These are phyloP conservation scores for Sphenopsis melanotis DNA, from an alignment of 2,797 vertebrate genomes.

Conservation along the genomic window DNA sequence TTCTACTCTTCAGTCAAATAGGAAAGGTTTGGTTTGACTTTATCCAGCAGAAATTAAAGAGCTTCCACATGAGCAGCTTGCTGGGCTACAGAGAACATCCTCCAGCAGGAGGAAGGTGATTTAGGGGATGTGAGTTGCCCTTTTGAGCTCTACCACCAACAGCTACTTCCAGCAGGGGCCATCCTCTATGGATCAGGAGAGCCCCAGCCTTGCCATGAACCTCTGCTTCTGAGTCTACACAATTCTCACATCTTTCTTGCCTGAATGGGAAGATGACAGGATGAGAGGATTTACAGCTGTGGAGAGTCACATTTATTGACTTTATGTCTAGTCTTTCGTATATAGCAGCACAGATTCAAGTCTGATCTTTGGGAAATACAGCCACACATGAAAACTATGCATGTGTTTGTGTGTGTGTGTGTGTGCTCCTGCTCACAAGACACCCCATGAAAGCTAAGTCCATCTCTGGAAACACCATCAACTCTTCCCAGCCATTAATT, in stretches of 20 bases:
- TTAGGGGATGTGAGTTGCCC: background rate
- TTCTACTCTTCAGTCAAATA: background rate
- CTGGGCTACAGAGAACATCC: background rate
- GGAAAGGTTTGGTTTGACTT: background rate
- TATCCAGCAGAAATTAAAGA: background rate
- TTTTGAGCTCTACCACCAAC: background rate
- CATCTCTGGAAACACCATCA: background rate
- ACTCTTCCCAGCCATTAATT: background rate
- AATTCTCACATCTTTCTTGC: background rate
- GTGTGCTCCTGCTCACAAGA: background rate
- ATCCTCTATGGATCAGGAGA: fast-evolving
- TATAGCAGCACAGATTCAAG: background rate
- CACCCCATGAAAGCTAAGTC: background rate
- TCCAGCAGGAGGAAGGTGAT: background rate
- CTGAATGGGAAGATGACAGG: background rate
- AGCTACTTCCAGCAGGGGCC: background rate
- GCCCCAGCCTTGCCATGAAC: background rate
- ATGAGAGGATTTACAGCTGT: background rate
- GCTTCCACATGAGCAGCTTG: background rate
- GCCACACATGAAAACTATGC: background rate
- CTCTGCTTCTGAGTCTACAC: background rate
- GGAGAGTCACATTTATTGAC: background rate
- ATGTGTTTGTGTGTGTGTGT: fast-evolving
- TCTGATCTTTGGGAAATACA: background rate
- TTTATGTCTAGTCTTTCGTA: background rate